A percentile compares a stretch with the other conserved stretches of the same genome.
phyloP scores from a whole-genome alignment of 2,113 vertebrate species.

The Urocitellus parryii region DNA sequence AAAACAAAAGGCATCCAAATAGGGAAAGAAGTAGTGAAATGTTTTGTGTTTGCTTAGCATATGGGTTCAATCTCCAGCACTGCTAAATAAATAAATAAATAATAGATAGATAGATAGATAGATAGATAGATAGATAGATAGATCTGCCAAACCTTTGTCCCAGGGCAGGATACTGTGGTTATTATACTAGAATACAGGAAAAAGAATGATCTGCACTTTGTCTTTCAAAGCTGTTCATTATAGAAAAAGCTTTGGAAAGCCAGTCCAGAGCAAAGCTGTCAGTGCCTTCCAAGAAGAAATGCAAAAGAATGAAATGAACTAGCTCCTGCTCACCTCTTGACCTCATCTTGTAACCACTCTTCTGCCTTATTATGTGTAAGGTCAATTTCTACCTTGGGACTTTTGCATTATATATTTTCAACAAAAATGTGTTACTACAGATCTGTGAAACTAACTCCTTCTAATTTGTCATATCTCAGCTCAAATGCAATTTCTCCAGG shows the following conservation, averaged over 20 bases:
- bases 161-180: background rate
- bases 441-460: background rate
- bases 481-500: background rate
- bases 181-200: background rate
- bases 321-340: background rate
- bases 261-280: background rate
- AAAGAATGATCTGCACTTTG: background rate
- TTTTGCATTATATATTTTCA: background rate
- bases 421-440: background rate
- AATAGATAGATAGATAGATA: background rate
- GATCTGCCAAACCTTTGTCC: background rate
- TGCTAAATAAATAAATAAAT: background rate
- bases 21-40: background rate
- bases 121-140: background rate
- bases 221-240: background rate
- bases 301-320: background rate
- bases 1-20: background rate
- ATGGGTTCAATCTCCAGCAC: background rate
- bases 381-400: background rate
- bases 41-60: background rate
- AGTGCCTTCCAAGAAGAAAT: background rate
- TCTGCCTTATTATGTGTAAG: background rate
- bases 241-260: background rate
- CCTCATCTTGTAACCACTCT: background rate
- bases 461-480: background rate